Evolutionary conservation across 2,797 vertebrate species (phyloP).

Genomic region (Paratrypauchen microcephalus): DNA sequence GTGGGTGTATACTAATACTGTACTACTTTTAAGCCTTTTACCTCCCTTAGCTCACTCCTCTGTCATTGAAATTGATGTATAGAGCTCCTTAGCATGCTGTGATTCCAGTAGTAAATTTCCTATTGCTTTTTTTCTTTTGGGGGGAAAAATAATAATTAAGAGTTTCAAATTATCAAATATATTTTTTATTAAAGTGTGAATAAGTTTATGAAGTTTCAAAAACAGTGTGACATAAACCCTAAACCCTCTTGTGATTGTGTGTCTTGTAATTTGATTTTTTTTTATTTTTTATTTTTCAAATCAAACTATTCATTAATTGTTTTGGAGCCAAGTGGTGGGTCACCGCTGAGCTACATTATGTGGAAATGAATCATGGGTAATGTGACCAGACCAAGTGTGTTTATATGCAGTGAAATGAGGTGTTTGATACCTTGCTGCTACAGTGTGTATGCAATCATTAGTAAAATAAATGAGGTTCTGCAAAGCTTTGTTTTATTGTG

Average conservation of each 20-base stretch:
- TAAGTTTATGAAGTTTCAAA: no score
- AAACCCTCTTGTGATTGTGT: no score
- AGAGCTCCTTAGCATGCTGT: conserved; percentile 11
- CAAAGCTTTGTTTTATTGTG: conserved; percentile 33
- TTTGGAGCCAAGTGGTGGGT: no score
- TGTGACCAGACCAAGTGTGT: conserved; percentile 30
- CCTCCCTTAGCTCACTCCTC: conserved; percentile 33
- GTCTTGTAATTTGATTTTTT: no score
- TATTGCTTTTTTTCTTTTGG: no score
- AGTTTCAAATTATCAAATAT: no score
- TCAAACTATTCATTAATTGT: no score
- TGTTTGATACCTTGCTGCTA: conserved; percentile 19
- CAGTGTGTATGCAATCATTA: conserved; percentile 2
- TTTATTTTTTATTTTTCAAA: no score
- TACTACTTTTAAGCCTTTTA: conserved; percentile 22
- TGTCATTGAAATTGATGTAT: conserved; percentile 34
- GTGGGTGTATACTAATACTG: neutral
- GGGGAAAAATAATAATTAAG: no score
- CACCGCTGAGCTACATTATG: conserved; percentile 6
- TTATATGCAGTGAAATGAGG: conserved; percentile 18
- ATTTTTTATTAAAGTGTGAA: no score
- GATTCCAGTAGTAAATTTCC: no score
- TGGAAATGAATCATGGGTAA: conserved; percentile 38
- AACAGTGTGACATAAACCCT: no score
- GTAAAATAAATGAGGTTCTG: conserved; percentile 51